Conservation (phyloP, 2,797 vertebrate genomes). For the Craterocephalus amniculus region DNA sequence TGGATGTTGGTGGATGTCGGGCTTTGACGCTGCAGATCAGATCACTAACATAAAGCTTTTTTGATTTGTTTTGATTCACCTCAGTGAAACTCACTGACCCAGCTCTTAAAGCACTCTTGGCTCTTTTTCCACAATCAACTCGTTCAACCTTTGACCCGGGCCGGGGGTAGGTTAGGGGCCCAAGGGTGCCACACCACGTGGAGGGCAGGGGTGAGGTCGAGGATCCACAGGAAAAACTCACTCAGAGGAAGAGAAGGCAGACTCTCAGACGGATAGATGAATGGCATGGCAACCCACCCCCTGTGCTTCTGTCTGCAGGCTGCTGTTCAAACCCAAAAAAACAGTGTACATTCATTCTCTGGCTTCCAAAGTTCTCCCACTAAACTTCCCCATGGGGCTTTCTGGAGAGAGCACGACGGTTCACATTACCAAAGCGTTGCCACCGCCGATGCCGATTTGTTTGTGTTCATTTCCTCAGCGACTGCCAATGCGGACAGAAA, state of each 20-base stretch:
- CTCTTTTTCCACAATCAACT: constrained; percentile 60
- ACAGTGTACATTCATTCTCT: constrained; percentile 33
- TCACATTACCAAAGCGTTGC: constrained; percentile 62
- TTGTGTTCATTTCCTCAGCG: constrained; percentile 58
- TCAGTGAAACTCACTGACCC: constrained; percentile 52
- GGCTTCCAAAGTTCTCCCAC: constrained; percentile 43
- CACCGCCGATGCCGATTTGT: constrained; percentile 60
- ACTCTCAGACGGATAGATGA: constrained; percentile 38
- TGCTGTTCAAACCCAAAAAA: constrained; percentile 41
- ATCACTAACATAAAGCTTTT: constrained; percentile 43
- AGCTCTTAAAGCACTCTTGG: constrained; percentile 53
- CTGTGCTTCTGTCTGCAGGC: constrained; percentile 32
- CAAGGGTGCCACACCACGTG: constrained; percentile 54
- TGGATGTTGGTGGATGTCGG: constrained; percentile 18
- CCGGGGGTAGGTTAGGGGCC: constrained; percentile 49
- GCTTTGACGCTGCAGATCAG: constrained; percentile 36
- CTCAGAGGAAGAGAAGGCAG: constrained; percentile 40
- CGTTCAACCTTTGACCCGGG: constrained; percentile 54
- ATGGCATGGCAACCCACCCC: constrained; percentile 2
- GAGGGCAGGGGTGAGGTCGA: constrained; percentile 59
- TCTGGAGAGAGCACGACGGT: constrained; percentile 31
- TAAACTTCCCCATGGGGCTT: constrained; percentile 46
- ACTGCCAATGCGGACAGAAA: constrained; percentile 48
- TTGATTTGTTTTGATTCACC: constrained; percentile 65
- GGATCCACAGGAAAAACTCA: constrained; percentile 52